Conservation (phyloP, 2,113 vertebrate genomes). For the Protobothrops mucrosquamatus region DNA sequence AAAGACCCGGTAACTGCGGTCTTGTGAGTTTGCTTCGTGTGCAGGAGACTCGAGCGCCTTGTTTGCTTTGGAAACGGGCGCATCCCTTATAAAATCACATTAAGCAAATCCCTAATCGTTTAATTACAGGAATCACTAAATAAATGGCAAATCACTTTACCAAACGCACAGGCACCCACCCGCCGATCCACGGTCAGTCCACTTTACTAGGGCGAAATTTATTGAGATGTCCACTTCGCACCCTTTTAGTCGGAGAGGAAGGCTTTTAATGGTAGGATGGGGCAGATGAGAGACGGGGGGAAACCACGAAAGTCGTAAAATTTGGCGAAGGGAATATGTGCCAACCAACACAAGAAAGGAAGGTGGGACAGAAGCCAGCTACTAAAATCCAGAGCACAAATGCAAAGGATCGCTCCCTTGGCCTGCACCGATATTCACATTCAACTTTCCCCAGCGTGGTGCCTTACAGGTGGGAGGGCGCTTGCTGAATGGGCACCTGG, state of each 20-base stretch:
- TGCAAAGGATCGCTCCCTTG: not conserved
- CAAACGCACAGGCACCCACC: not conserved
- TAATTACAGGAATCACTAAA: conserved; percentile 41
- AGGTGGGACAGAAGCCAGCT: not conserved
- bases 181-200: not conserved
- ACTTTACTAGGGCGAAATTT: not conserved
- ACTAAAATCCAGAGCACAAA: not conserved
- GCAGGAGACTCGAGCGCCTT: conserved; percentile 27
- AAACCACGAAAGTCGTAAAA: conserved; percentile 40
- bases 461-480: not conserved
- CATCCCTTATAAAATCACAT: conserved; percentile 48
- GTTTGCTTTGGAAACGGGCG: conserved; percentile 58
- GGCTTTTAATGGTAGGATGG: conserved; percentile 10
- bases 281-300: not conserved
- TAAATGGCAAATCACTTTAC: conserved; percentile 34
- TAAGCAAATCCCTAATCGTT: conserved; percentile 43
- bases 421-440: not conserved
- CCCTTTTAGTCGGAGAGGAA: not conserved
- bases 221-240: conserved; percentile 27
- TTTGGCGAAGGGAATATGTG: conserved; percentile 44
- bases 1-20: conserved; percentile 31
- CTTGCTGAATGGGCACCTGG: not conserved
- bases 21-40: not conserved
- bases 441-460: not conserved
- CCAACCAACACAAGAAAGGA: conserved; percentile 46